phyloP scores from a whole-genome alignment of 2,113 vertebrate genomes.

The Brachypodius melanocephalos region DNA sequence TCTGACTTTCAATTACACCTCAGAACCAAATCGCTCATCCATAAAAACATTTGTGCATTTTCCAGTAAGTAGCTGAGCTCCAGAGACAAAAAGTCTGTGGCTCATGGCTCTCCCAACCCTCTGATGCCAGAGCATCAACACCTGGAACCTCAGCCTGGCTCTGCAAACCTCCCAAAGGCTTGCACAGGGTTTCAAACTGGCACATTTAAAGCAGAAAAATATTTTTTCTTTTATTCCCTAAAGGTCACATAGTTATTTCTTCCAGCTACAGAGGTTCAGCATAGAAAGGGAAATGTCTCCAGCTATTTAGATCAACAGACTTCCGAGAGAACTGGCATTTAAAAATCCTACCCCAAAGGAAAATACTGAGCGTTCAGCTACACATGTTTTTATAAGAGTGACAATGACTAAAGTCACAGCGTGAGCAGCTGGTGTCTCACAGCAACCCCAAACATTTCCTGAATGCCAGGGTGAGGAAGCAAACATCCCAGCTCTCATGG shows the following conservation, averaged over 20 bases:
- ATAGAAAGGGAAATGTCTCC: not conserved
- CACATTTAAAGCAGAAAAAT: not conserved
- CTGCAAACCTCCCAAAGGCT: not conserved
- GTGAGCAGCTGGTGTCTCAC: not conserved
- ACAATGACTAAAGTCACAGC: not conserved
- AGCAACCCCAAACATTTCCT: not conserved
- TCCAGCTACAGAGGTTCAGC: not conserved
- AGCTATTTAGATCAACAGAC: not conserved
- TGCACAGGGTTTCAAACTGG: not conserved
- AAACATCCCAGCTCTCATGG: not conserved
- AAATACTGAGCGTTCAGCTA: not conserved
- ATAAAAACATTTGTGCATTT: not conserved
- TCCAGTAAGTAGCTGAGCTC: not conserved
- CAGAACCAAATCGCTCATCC: not conserved
- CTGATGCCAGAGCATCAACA: not conserved
- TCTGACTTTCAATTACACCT: not conserved
- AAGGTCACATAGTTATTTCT: not conserved
- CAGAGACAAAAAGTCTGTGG: conserved; percentile 12
- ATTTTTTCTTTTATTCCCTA: not conserved
- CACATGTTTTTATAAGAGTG: not conserved
- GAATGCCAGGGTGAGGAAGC: not conserved
- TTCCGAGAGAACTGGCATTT: not conserved
- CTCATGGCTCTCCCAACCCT: not conserved
- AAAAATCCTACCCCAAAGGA: not conserved
- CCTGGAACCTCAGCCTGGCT: not conserved